Evolutionary conservation across 1,140 invertebrate species (phyloP).

Genomic region (Mya arenaria): DNA sequence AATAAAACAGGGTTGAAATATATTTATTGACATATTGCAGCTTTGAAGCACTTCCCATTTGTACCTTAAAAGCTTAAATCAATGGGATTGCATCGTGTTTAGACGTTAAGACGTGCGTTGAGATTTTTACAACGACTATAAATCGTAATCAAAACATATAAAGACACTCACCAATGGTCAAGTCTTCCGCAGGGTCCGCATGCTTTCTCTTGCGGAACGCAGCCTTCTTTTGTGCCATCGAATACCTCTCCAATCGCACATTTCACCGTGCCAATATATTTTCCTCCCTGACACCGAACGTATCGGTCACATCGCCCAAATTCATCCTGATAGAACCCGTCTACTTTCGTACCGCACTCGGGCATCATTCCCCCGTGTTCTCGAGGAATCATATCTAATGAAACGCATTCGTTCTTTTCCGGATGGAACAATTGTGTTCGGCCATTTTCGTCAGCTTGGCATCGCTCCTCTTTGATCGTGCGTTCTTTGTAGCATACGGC

Average conservation of each 20-base stretch:
- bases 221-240: not conserved
- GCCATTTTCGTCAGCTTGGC: conserved; percentile 12
- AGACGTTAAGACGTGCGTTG: no score
- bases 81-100: no score
- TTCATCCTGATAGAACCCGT: conserved; percentile 49
- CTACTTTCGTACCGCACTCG: conserved; percentile 25
- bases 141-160: not conserved
- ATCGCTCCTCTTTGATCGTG: conserved; percentile 40
- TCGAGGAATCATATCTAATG: conserved; percentile 44
- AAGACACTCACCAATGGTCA: conserved; percentile 7
- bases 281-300: conserved; percentile 37
- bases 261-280: conserved; percentile 9
- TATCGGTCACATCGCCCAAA: conserved; percentile 43
- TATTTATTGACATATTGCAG: no score
- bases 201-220: conserved; percentile 4
- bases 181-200: conserved; percentile 31
- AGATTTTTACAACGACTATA: no score
- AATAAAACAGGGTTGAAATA: no score
- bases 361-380: conserved; percentile 48
- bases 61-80: no score
- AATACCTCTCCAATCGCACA: conserved; percentile 19
- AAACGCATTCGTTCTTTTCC: conserved; percentile 32
- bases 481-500: conserved; percentile 53
- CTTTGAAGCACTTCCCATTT: no score
- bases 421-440: conserved; percentile 28